Evolutionary conservation across 2,888 invertebrate species (phyloP).

Genomic region (Mermis nigrescens): DNA sequence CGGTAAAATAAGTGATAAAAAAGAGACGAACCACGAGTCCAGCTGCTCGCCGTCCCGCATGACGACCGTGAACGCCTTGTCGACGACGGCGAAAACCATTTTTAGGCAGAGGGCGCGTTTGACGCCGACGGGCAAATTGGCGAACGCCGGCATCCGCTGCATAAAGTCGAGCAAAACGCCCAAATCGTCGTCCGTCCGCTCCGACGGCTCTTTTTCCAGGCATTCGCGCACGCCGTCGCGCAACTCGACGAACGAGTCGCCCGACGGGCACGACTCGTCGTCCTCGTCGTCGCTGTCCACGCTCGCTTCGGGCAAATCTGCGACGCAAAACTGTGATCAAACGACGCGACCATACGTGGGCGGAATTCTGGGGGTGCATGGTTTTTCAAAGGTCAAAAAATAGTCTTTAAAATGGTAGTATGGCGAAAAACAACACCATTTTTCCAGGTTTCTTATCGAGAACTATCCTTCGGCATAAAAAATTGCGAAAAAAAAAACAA

Average conservation of each 20-base stretch:
- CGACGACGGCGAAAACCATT: slow-evolving; percentile 97
- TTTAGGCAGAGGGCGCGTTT: slow-evolving; percentile 68
- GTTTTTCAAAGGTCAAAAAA: no score
- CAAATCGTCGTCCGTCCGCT: slow-evolving; percentile 83
- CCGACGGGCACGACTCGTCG: slow-evolving; percentile 26
- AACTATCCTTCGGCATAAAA: no score
- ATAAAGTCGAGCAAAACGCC: slow-evolving; percentile 87
- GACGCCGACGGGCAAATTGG: slow-evolving; percentile 86
- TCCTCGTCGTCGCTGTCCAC: slow-evolving; percentile 50
- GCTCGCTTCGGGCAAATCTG: slow-evolving; percentile 78
- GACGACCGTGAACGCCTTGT: slow-evolving; percentile 83
- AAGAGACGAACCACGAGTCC: slow-evolving; percentile 77
- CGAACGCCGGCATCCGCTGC: slow-evolving; percentile 58
- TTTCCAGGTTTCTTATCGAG: no score
- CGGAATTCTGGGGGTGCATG: no score
- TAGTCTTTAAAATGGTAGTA: no score
- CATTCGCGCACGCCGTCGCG: slow-evolving; percentile 89
- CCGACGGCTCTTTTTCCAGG: slow-evolving; percentile 84
- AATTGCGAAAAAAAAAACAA: no score
- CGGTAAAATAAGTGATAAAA: neutral
- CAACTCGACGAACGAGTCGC: slow-evolving; percentile 36
- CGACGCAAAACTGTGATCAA: no score
- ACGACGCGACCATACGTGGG: no score
- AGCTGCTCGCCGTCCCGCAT: slow-evolving; percentile 95
- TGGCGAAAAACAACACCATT: no score